Evolutionary conservation across 2,113 vertebrate species (phyloP).

Genomic region (Lichenostomus cassidix): DNA sequence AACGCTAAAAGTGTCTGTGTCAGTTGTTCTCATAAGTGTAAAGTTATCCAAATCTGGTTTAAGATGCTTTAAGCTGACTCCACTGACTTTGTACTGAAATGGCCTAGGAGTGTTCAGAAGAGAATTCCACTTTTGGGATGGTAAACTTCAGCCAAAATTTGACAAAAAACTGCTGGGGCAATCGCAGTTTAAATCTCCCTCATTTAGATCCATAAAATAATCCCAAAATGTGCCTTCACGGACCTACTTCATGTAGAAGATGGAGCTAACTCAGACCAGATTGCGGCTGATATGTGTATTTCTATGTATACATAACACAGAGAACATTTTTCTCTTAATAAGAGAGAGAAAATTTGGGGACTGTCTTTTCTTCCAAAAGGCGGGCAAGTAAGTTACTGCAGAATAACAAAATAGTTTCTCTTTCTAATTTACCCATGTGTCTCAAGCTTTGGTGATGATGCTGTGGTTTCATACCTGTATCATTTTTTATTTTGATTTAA

Average conservation of each 20-base stretch:
- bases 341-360: not conserved
- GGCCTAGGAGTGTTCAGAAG: not conserved
- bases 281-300: not conserved
- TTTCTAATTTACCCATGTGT: not conserved
- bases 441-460: not conserved
- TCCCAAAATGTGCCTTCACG: not conserved
- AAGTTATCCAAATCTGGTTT: slow-evolving; percentile 37
- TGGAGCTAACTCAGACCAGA: not conserved
- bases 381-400: not conserved
- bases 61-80: not conserved
- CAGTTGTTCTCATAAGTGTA: not conserved
- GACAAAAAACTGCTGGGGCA: not conserved
- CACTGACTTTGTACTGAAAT: not conserved
- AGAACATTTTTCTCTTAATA: not conserved
- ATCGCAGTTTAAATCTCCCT: not conserved
- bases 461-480: not conserved
- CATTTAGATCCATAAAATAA: not conserved
- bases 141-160: not conserved
- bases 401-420: not conserved
- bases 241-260: not conserved
- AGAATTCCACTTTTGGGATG: not conserved
- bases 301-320: not conserved
- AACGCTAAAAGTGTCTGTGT: not conserved
- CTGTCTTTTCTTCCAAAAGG: not conserved
- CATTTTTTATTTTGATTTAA: not conserved